Conservation (phyloP, 2,888 invertebrate species). For the Dicycla oo region DNA sequence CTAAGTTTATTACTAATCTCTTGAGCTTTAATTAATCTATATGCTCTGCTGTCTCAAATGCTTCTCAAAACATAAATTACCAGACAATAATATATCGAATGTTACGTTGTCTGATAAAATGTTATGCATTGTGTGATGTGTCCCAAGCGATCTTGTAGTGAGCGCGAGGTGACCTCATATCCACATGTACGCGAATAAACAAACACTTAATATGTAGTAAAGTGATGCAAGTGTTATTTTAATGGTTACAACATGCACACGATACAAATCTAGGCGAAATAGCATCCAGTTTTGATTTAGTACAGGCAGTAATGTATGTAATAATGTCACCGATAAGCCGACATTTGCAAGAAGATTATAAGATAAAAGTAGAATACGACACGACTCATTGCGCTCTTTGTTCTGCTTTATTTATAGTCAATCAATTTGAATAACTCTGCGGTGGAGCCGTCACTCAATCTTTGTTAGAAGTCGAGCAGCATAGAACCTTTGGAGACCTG, state of each 20-base stretch:
- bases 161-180: conserved; percentile 46
- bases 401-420: conserved; percentile 40
- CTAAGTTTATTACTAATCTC: not conserved
- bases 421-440: conserved; percentile 42
- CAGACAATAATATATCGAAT: not conserved
- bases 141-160: conserved; percentile 24
- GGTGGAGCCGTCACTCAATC: conserved; percentile 28
- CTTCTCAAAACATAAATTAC: conserved; percentile 7
- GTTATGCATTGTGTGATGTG: conserved; percentile 11
- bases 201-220: conserved; percentile 51
- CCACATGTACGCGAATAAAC: conserved; percentile 51
- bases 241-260: conserved; percentile 59
- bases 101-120: conserved; percentile 14
- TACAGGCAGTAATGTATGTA: conserved; percentile 56
- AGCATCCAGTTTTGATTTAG: conserved; percentile 56
- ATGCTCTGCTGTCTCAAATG: not conserved
- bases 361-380: conserved; percentile 52
- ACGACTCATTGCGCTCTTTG: conserved; percentile 50
- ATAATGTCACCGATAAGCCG: conserved; percentile 62
- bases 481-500: conserved; percentile 28
- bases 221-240: conserved; percentile 53
- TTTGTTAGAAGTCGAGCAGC: conserved; percentile 8
- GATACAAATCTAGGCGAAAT: conserved; percentile 45
- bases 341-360: conserved; percentile 56
- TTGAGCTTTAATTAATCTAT: not conserved